Conservation (phyloP, 2,113 vertebrate genomes). For the Pimephales promelas region DNA sequence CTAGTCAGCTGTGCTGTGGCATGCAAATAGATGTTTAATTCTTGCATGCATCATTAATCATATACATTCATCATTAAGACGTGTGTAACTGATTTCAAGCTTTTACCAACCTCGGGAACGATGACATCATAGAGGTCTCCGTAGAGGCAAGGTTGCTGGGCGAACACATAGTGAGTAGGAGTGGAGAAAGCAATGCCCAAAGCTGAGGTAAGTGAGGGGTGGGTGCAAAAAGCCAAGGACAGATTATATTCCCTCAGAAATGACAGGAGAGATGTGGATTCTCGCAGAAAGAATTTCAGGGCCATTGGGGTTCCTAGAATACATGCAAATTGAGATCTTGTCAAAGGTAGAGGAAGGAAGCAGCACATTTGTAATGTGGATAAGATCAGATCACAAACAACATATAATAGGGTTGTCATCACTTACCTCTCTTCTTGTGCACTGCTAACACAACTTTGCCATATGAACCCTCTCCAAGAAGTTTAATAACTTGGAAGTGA, state of each 20-base stretch:
- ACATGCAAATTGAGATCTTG: neutral
- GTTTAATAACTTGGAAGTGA: constrained; percentile 78
- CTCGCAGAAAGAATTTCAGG: constrained; percentile 82
- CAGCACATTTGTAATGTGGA: neutral
- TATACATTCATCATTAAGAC: neutral
- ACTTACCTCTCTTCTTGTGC: constrained; percentile 78
- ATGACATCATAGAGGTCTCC: constrained; percentile 87
- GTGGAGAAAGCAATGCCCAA: constrained; percentile 82
- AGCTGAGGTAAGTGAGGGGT: constrained; percentile 79
- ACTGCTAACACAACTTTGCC: constrained; percentile 82
- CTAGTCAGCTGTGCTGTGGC: too few species aligned
- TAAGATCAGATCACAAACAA: neutral
- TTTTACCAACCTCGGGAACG: constrained; percentile 66
- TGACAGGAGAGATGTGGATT: constrained; percentile 69
- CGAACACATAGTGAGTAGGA: constrained; percentile 79
- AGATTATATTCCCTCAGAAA: constrained; percentile 87
- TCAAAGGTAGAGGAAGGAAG: neutral
- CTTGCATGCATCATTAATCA: neutral
- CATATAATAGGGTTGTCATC: neutral
- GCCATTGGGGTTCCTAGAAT: constrained; percentile 79
- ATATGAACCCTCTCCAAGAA: constrained; percentile 85
- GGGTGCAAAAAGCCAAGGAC: constrained; percentile 81
- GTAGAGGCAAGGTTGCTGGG: constrained; percentile 81
- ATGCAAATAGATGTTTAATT: neutral
- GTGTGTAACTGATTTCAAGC: neutral